Conservation (phyloP, 2,113 vertebrate species). For the Parotia lawesii region DNA sequence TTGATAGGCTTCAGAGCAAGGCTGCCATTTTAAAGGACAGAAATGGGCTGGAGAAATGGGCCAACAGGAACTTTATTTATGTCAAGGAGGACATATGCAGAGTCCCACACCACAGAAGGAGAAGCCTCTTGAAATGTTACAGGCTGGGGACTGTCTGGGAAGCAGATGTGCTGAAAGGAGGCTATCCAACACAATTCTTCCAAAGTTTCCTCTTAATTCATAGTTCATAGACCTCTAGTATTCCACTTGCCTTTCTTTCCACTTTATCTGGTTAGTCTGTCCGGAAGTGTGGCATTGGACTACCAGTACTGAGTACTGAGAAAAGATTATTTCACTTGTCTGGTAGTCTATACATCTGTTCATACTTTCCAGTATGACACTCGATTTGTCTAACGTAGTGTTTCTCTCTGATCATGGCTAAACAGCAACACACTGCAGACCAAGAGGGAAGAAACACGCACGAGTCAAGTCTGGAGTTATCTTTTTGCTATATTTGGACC, state of each 20-base stretch:
- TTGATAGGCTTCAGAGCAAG: not conserved
- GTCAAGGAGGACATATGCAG: not conserved
- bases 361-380: not conserved
- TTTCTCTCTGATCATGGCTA: not conserved
- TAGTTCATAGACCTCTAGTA: not conserved
- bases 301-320: not conserved
- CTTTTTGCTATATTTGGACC: not conserved
- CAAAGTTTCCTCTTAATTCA: not conserved
- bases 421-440: not conserved
- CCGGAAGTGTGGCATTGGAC: not conserved
- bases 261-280: not conserved
- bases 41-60: not conserved
- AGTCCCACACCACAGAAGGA: not conserved
- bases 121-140: not conserved
- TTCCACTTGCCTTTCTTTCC: not conserved
- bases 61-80: not conserved
- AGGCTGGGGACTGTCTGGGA: not conserved
- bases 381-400: not conserved
- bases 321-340: not conserved
- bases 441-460: not conserved
- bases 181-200: not conserved
- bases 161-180: not conserved
- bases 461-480: not conserved
- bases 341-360: constrained; percentile 1
- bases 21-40: not conserved